Evolutionary conservation across 2,888 invertebrate species (phyloP), one percentile per base, ranked within the genome.

Genomic region (Panopea generosa): DNA sequence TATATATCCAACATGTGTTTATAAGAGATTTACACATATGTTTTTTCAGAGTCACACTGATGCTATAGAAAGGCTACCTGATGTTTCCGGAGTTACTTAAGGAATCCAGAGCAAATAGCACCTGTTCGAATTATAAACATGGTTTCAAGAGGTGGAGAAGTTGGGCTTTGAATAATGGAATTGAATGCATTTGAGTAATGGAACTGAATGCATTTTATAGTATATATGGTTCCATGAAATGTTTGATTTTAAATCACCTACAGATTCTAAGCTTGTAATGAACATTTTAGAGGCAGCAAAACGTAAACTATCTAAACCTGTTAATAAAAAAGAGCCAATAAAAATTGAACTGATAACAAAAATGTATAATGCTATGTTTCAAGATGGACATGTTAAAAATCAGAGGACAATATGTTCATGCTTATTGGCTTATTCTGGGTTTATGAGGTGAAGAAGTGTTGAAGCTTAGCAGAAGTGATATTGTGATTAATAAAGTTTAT

Each of bases 301-400:
- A 60, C 45, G 70, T 7, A 33, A 20, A 16, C 24, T 74, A 33
- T 45, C 70, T n/a, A n/a, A n/a, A n/a, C n/a, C n/a, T n/a, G n/a
- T n/a, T n/a, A n/a, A n/a, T n/a, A n/a, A n/a, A n/a, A 73, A 80
- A 52, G 65, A 72, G 47, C 76, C 76, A n/a, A 56, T 62, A n/a
- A n/a, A n/a, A n/a, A n/a, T n/a, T n/a, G n/a, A n/a, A n/a, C n/a
- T n/a, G 3, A 53, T 66, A 49, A 24, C 22, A 27, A 33, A 45
- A 26, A 67, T 69, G 57, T 70, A 70, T 61, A 45, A 33, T 16
- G n/a, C 20, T 33, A 22, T 45, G 33, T n/a, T n/a, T n/a, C n/a
- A n/a, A n/a, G n/a, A n/a, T n/a, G n/a, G n/a, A n/a, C n/a, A n/a
- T n/a, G n/a, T 67, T 57, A 62, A 68, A 45, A 66, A 70, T 56